These are phyloP conservation scores for Phortica magna DNA, from an alignment of 2,888 invertebrate species.

Conservation along the genomic window DNA sequence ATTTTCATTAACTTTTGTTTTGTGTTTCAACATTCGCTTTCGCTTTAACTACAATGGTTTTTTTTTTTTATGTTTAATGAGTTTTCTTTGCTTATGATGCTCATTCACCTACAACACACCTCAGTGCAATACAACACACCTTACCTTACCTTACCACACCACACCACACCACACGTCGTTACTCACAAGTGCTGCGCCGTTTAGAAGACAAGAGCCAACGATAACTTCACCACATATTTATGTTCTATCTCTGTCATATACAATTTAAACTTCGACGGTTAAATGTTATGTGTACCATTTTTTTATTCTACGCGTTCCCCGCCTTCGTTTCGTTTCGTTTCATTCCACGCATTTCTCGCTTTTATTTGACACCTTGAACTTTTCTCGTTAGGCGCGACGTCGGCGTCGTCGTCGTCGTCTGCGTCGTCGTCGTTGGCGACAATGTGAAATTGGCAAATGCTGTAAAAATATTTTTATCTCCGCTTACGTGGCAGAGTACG, in stretches of 20 bases:
- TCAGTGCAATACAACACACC: too few species aligned
- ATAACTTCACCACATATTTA: background rate
- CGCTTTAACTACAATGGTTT: background rate
- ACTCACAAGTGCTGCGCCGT: background rate
- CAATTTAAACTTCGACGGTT: conserved; percentile 36
- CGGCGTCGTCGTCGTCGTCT: background rate
- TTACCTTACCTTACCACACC: too few species aligned
- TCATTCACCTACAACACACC: too few species aligned
- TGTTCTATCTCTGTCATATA: conserved; percentile 42
- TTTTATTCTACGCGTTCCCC: too few species aligned
- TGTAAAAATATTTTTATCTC: conserved; percentile 30
- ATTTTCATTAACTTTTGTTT: background rate
- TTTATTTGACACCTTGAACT: conserved; percentile 55
- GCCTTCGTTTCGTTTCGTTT: too few species aligned
- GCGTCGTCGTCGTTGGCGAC: background rate
- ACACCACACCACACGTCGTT: background rate
- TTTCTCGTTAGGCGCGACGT: conserved; percentile 31
- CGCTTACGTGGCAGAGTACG: too few species aligned
- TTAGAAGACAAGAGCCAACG: background rate
- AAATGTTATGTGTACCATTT: conserved; percentile 39
- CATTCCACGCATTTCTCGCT: conserved; percentile 30
- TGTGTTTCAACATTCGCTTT: background rate
- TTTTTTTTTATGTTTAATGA: conserved; percentile 3
- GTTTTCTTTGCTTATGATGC: background rate
- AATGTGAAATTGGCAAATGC: conserved; percentile 36